Conservation (phyloP, 2,113 vertebrate genomes). For the Pseudorasbora parva region DNA sequence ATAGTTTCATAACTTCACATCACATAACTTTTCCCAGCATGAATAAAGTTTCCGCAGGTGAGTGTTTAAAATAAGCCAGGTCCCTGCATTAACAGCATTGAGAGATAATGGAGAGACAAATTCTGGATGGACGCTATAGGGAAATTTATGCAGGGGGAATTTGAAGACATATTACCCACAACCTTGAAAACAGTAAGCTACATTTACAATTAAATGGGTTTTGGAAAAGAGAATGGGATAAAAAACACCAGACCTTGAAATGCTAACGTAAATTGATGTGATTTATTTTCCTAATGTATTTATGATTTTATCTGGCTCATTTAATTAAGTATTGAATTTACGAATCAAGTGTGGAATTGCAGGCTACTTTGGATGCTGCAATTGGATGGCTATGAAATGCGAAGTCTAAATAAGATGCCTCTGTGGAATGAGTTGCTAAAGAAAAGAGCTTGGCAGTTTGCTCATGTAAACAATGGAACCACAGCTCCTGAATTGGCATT, state of each 20-base stretch:
- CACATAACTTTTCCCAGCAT: not conserved
- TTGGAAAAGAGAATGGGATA: constrained; percentile 9
- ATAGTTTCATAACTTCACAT: not conserved
- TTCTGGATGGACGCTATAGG: constrained; percentile 39
- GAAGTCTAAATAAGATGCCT: constrained; percentile 40
- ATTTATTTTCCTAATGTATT: constrained; percentile 57
- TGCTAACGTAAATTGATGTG: constrained; percentile 54
- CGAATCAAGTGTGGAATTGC: constrained; percentile 56
- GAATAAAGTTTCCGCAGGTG: constrained; percentile 14
- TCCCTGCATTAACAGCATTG: not conserved
- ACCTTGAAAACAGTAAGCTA: constrained; percentile 52
- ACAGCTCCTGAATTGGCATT: constrained; percentile 41
- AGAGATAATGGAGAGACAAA: constrained; percentile 37
- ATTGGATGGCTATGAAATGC: constrained; percentile 50
- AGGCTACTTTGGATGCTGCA: constrained; percentile 50
- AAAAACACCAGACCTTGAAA: constrained; percentile 49
- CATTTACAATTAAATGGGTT: constrained; percentile 57
- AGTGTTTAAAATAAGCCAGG: constrained; percentile 15
- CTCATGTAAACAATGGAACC: constrained; percentile 32
- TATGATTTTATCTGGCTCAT: constrained; percentile 56
- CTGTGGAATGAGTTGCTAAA: constrained; percentile 44
- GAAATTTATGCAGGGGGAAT: constrained; percentile 44
- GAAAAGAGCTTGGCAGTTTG: constrained; percentile 38
- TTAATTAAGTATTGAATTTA: constrained; percentile 60
- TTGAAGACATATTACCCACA: constrained; percentile 44